Conservation (phyloP, 2,888 invertebrate species). For the Autographa pulchrina region DNA sequence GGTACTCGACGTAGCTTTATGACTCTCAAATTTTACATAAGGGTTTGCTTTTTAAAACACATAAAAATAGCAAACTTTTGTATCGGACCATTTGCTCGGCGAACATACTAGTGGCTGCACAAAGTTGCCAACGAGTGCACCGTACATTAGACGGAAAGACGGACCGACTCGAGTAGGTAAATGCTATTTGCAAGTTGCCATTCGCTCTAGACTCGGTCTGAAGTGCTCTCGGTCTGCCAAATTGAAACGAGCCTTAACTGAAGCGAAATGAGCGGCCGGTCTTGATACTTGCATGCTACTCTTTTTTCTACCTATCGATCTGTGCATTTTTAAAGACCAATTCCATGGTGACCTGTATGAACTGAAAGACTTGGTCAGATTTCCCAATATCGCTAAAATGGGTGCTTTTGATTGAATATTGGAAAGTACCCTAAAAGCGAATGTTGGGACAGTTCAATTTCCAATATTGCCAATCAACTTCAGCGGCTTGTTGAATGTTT, state of each 20-base stretch:
- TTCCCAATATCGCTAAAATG: slow-evolving; percentile 69
- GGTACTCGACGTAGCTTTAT: slow-evolving; percentile 47
- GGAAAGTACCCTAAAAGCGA: slow-evolving; percentile 71
- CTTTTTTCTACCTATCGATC: slow-evolving; percentile 52
- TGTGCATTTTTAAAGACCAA: slow-evolving; percentile 64
- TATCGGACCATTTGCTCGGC: slow-evolving; percentile 59
- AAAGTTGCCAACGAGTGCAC: slow-evolving; percentile 74
- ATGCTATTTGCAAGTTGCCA: slow-evolving; percentile 83
- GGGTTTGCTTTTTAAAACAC: slow-evolving; percentile 34
- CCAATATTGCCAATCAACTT: slow-evolving; percentile 81
- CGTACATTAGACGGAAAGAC: slow-evolving; percentile 73
- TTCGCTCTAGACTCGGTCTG: slow-evolving; percentile 71
- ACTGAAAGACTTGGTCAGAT: slow-evolving; percentile 67
- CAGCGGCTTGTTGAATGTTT: slow-evolving; percentile 71
- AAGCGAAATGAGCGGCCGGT: slow-evolving; percentile 76
- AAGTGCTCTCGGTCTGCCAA: slow-evolving; percentile 80
- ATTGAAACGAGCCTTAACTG: slow-evolving; percentile 81
- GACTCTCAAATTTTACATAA: slow-evolving; percentile 37
- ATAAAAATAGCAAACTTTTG: slow-evolving; percentile 45
- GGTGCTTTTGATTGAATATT: slow-evolving; percentile 72
- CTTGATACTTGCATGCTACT: slow-evolving; percentile 69
- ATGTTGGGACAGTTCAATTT: slow-evolving; percentile 79
- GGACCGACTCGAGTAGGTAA: slow-evolving; percentile 74
- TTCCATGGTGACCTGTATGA: slow-evolving; percentile 56
- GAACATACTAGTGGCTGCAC: slow-evolving; percentile 60